phyloP scores from a whole-genome alignment of 2,797 vertebrate genomes.

The Epinephelus coioides region DNA sequence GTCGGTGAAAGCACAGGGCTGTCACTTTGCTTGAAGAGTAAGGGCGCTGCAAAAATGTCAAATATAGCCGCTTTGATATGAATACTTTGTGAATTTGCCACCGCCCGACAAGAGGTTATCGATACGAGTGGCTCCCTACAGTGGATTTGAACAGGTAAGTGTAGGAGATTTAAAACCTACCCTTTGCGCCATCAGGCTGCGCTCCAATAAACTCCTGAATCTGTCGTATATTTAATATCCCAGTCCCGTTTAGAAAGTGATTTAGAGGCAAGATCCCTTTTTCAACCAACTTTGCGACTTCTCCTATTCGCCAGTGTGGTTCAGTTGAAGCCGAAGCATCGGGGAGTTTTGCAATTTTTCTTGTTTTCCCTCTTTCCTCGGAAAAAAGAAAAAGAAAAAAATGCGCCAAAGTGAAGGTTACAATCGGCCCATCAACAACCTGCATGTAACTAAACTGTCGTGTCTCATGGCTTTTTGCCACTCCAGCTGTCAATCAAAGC shows the following conservation, averaged over 20 bases:
- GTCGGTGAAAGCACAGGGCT: constrained; percentile 76
- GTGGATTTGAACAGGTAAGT: constrained; percentile 94
- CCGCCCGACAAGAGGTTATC: constrained; percentile 87
- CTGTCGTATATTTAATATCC: constrained; percentile 99
- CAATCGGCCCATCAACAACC: constrained; percentile 98
- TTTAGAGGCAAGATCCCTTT: constrained; percentile 90
- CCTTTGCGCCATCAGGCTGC: constrained; percentile 99
- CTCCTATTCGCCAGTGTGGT: constrained; percentile 91
- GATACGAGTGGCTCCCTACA: constrained; percentile 89
- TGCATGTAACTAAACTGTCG: constrained; percentile 99
- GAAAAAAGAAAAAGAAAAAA: constrained; percentile 84
- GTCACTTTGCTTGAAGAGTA: constrained; percentile 79
- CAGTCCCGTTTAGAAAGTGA: constrained; percentile 97
- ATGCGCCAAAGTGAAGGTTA: constrained; percentile 96
- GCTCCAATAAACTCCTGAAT: constrained; percentile 99
- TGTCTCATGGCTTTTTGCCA: constrained; percentile 99
- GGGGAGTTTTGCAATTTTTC: constrained; percentile 89
- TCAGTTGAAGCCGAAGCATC: constrained; percentile 87
- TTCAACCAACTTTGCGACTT: constrained; percentile 93
- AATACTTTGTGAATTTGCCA: constrained; percentile 88
- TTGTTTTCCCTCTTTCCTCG: constrained; percentile 87
- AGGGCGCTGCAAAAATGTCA: constrained; percentile 80
- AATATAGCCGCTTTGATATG: constrained; percentile 80
- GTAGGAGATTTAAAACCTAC: constrained; percentile 98
- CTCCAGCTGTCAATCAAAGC: constrained; percentile 99